Evolutionary conservation across 2,888 invertebrate species (phyloP).

Genomic region (Plagiodera versicolora): DNA sequence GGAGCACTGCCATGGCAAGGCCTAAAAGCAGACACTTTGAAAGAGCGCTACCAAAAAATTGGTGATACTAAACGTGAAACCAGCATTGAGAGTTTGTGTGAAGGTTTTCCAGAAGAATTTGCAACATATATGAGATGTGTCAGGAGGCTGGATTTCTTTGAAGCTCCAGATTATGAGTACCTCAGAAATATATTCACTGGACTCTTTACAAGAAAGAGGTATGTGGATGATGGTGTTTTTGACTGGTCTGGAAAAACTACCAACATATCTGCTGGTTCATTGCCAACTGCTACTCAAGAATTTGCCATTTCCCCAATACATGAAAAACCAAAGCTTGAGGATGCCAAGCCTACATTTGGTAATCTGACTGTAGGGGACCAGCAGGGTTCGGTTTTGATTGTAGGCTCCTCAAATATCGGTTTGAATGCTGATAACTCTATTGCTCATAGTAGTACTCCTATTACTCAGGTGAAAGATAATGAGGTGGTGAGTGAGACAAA

Average conservation of each 20-base stretch:
- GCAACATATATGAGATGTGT: constrained; percentile 96
- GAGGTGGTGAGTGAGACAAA: constrained; percentile 24
- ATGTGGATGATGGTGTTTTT: constrained; percentile 86
- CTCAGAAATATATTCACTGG: constrained; percentile 91
- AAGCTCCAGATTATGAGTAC: constrained; percentile 98
- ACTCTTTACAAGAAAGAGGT: constrained; percentile 82
- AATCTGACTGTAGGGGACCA: constrained; percentile 16
- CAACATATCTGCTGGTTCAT: constrained; percentile 19
- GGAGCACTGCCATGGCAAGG: constrained; percentile 99
- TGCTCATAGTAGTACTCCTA: constrained; percentile 22
- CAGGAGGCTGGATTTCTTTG: constrained; percentile 94
- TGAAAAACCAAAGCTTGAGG: constrained; percentile 18
- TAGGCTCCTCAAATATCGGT: constrained; percentile 20
- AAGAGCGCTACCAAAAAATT: constrained; percentile 99
- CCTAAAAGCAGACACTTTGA: constrained; percentile 97
- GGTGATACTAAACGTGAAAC: constrained; percentile 99
- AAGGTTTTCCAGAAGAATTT: constrained; percentile 89
- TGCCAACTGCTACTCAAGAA: constrained; percentile 24
- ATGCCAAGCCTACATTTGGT: constrained; percentile 12
- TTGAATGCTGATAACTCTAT: constrained; percentile 18
- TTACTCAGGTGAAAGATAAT: constrained; percentile 18
- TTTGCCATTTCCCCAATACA: constrained; percentile 23
- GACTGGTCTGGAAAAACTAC: constrained; percentile 75
- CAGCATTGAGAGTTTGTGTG: constrained; percentile 90
- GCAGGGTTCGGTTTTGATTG: constrained; percentile 17